phyloP scores from a whole-genome alignment of 2,797 vertebrate species.

The Rhinella marina region DNA sequence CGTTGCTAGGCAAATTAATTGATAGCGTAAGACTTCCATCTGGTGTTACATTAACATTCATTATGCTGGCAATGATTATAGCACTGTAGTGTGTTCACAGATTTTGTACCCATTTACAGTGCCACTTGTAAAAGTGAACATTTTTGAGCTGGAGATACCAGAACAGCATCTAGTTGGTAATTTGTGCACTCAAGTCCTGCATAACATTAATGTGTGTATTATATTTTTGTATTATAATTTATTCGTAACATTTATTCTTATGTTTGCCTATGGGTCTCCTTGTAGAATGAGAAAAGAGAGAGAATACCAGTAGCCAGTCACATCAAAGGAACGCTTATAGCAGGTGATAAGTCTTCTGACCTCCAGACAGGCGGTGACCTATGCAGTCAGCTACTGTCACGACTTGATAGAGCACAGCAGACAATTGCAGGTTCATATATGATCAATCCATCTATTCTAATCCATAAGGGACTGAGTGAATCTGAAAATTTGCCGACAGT shows the following conservation, averaged over 20 bases:
- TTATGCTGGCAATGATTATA: constrained; percentile 21
- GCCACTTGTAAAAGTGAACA: neutral
- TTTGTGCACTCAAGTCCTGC: neutral
- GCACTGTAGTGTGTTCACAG: constrained; percentile 5
- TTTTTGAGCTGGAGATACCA: neutral
- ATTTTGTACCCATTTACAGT: constrained; percentile 23
- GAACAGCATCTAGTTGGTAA: neutral
- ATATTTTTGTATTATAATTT: neutral
- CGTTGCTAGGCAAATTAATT: constrained; percentile 50
- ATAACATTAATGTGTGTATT: neutral
- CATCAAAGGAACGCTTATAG: neutral
- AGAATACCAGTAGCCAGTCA: neutral
- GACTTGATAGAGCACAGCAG: neutral
- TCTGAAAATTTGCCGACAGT: too few species aligned
- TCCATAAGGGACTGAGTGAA: too few species aligned
- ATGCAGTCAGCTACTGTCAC: neutral
- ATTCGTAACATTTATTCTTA: neutral
- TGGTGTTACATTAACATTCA: constrained; percentile 24
- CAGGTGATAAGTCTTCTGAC: neutral
- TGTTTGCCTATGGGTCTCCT: neutral
- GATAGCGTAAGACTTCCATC: constrained; percentile 48
- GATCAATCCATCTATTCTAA: neutral
- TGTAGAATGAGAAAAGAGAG: neutral
- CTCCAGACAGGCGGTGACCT: neutral
- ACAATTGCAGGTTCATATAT: neutral